phyloP scores from a whole-genome alignment of 2,113 vertebrate genomes.

The Pristiophorus japonicus region DNA sequence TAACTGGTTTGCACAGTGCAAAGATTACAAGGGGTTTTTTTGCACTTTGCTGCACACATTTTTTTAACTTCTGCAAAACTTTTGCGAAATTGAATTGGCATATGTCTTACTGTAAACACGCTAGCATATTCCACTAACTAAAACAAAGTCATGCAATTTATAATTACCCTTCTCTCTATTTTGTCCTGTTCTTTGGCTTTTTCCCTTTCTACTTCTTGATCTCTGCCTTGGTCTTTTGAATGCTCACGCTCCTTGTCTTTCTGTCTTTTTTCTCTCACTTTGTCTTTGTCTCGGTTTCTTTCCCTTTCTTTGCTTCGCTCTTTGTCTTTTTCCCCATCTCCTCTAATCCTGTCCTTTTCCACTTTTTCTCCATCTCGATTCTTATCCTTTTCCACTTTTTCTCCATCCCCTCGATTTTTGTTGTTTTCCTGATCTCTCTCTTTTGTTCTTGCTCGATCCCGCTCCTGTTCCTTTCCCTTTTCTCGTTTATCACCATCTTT shows the following conservation, averaged over 20 bases:
- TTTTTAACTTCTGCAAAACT: not conserved
- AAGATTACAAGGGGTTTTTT: not conserved
- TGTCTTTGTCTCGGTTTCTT: conserved; percentile 46
- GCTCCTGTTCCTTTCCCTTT: conserved; percentile 44
- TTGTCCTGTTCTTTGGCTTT: conserved; percentile 48
- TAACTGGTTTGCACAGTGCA: not conserved
- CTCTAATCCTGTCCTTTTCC: conserved; percentile 44
- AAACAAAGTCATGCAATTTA: conserved; percentile 41
- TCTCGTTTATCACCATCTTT: conserved; percentile 45
- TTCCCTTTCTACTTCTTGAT: conserved; percentile 40
- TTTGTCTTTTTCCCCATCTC: conserved; percentile 50
- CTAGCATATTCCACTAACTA: not conserved
- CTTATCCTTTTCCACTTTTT: conserved; percentile 17
- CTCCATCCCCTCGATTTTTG: conserved; percentile 23
- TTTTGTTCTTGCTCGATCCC: conserved; percentile 32
- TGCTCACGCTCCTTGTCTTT: conserved; percentile 10
- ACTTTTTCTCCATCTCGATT: conserved; percentile 21
- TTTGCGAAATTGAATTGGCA: not conserved
- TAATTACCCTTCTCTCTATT: conserved; percentile 52
- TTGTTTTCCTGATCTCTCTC: conserved; percentile 21
- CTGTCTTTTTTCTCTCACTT: not conserved
- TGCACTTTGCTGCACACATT: not conserved
- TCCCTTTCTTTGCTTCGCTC: conserved; percentile 48
- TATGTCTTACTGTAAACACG: not conserved
- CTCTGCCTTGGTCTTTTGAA: conserved; percentile 20